phyloP scores from a whole-genome alignment of 2,797 vertebrate genomes.

The Antennarius maculatus region DNA sequence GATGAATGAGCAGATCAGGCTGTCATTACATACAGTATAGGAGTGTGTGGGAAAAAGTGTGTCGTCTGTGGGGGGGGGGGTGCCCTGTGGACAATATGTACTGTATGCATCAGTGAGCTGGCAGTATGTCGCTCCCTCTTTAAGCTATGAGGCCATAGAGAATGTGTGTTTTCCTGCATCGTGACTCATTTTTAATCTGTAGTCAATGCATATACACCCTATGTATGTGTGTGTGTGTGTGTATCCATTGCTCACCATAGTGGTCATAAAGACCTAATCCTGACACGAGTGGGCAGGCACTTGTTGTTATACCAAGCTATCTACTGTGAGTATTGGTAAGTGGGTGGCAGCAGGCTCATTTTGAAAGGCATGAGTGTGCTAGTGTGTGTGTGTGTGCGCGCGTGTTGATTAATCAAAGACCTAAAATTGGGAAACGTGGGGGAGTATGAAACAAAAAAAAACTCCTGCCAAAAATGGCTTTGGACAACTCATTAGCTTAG shows the following conservation, averaged over 20 bases:
- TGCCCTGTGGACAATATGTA: constrained; percentile 18
- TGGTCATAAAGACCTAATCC: constrained; percentile 26
- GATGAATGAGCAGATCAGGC: constrained; percentile 47
- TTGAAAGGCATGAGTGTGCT: constrained; percentile 30
- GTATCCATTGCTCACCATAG: constrained; percentile 30
- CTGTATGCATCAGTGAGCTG: constrained; percentile 36
- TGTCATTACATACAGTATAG: constrained; percentile 17
- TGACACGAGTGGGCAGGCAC: constrained; percentile 50
- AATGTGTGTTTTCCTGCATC: constrained; percentile 24
- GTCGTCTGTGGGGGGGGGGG: constrained; percentile 6
- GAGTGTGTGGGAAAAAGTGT: constrained; percentile 22
- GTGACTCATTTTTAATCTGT: constrained; percentile 45
- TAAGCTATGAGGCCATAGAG: neutral
- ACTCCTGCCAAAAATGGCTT: neutral
- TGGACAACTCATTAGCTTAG: constrained; percentile 7
- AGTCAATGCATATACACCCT: neutral
- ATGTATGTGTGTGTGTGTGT: constrained; percentile 1
- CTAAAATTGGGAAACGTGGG: constrained; percentile 1
- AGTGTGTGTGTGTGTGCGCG: neutral
- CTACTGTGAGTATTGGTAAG: constrained; percentile 15
- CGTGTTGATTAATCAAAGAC: constrained; percentile 1
- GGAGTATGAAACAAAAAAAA: neutral
- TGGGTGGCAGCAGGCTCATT: constrained; percentile 51
- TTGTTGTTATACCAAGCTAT: constrained; percentile 20
- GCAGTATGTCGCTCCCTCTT: constrained; percentile 6